phyloP scores from a whole-genome alignment of 1,140 invertebrate species.

The Anagrus nilaparvatae region DNA sequence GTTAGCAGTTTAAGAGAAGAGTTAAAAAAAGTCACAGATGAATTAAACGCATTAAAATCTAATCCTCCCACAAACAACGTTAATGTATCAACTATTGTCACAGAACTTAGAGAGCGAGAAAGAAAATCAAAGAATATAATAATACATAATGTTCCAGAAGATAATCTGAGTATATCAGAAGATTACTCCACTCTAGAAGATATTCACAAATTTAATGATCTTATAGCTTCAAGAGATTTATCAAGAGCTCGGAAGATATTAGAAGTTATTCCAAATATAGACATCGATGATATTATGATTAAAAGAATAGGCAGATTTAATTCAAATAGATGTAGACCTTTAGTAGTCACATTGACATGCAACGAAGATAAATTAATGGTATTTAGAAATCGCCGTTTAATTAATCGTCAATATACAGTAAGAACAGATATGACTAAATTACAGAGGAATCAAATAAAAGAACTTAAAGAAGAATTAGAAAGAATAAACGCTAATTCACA shows the following conservation, averaged over 20 bases:
- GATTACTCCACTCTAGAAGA: conserved; percentile 12
- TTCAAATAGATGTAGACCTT: conserved; percentile 1
- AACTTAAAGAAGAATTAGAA: conserved; percentile 4
- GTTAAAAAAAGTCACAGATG: not conserved
- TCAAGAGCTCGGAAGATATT: conserved; percentile 10
- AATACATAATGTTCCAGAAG: conserved; percentile 11
- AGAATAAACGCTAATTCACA: not conserved
- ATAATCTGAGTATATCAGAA: conserved; percentile 10
- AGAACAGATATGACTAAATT: conserved; percentile 12
- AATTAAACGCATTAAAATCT: conserved; percentile 4
- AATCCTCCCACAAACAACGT: not conserved
- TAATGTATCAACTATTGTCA: conserved; percentile 1
- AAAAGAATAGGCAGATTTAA: conserved; percentile 5
- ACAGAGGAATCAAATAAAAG: conserved; percentile 6
- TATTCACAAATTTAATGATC: conserved; percentile 10
- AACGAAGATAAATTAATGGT: conserved; percentile 3
- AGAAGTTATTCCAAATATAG: conserved; percentile 1
- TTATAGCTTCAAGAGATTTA: conserved; percentile 4
- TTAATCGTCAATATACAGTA: conserved; percentile 4
- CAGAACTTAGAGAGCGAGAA: conserved; percentile 5
- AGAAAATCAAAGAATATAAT: conserved; percentile 9
- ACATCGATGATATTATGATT: conserved; percentile 6
- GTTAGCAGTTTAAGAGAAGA: conserved; percentile 5
- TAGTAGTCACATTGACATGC: conserved; percentile 6
- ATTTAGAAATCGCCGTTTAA: conserved; percentile 6